Conservation (phyloP, 1,140 invertebrate genomes). For the Calephelis nemesis region DNA sequence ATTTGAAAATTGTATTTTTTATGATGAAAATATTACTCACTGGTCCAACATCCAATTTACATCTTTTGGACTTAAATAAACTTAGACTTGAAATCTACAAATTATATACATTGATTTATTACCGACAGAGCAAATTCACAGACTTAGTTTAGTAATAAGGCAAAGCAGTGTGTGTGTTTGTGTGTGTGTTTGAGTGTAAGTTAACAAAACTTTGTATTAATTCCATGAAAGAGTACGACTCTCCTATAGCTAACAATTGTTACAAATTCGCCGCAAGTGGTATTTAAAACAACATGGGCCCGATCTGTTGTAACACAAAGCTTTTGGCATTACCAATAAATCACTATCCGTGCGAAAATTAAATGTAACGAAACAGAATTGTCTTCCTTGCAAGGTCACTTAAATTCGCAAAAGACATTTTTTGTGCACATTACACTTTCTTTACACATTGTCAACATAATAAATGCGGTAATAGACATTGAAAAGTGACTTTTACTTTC, state of each 20-base stretch:
- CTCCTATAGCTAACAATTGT: conserved; percentile 37
- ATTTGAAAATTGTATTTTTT: no score
- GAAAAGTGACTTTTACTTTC: conserved; percentile 65
- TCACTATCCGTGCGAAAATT: conserved; percentile 62
- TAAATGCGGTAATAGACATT: conserved; percentile 66
- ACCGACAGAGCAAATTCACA: no score
- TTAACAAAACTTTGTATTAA: not conserved
- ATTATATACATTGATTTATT: no score
- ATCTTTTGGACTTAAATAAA: no score
- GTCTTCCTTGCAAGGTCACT: conserved; percentile 12
- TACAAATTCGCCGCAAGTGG: conserved; percentile 66
- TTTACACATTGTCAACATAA: conserved; percentile 53
- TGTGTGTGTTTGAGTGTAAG: no score
- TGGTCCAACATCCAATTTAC: no score
- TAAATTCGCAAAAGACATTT: conserved; percentile 9
- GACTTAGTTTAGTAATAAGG: no score
- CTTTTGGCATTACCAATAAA: conserved; percentile 53
- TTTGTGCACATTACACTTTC: conserved; percentile 44
- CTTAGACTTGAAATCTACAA: no score
- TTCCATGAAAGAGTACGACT: conserved; percentile 21
- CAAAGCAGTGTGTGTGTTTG: no score
- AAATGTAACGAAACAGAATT: conserved; percentile 61
- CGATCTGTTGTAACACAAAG: conserved; percentile 34
- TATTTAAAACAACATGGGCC: conserved; percentile 51
- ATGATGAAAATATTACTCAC: no score